These are phyloP conservation scores for Pemphredon lugubris DNA, from an alignment of 2,888 invertebrate species.

Conservation along the genomic window DNA sequence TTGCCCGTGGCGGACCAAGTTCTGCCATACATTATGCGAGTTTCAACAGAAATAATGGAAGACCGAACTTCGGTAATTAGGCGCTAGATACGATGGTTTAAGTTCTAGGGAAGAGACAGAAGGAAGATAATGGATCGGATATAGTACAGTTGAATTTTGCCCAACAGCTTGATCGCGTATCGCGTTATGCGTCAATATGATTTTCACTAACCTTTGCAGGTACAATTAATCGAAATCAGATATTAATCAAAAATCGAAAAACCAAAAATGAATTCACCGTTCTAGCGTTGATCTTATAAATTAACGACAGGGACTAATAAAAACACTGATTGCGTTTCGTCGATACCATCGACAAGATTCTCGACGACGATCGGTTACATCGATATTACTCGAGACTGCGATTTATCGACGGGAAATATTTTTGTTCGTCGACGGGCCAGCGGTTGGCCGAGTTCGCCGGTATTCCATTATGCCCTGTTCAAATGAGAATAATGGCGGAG, in stretches of 20 bases:
- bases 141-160: background rate
- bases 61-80: conserved; percentile 49
- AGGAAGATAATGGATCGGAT: background rate
- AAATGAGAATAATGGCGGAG: conserved; percentile 63
- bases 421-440: too few species aligned
- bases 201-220: too few species aligned
- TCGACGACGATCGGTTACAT: too few species aligned
- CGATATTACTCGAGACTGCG: background rate
- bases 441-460: conserved; percentile 4
- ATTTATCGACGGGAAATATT: background rate
- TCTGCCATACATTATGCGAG: conserved; percentile 47
- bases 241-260: too few species aligned
- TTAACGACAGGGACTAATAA: too few species aligned
- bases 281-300: too few species aligned
- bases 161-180: too few species aligned
- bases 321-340: too few species aligned
- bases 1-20: conserved; percentile 44
- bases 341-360: too few species aligned
- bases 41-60: conserved; percentile 43
- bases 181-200: background rate
- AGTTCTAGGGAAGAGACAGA: conserved; percentile 36
- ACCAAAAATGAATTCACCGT: too few species aligned
- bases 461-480: conserved; percentile 41
- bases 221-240: too few species aligned
- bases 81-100: conserved; percentile 17